Evolutionary conservation across 2,888 invertebrate species (phyloP).

Genomic region (Theodoxus fluviatilis): DNA sequence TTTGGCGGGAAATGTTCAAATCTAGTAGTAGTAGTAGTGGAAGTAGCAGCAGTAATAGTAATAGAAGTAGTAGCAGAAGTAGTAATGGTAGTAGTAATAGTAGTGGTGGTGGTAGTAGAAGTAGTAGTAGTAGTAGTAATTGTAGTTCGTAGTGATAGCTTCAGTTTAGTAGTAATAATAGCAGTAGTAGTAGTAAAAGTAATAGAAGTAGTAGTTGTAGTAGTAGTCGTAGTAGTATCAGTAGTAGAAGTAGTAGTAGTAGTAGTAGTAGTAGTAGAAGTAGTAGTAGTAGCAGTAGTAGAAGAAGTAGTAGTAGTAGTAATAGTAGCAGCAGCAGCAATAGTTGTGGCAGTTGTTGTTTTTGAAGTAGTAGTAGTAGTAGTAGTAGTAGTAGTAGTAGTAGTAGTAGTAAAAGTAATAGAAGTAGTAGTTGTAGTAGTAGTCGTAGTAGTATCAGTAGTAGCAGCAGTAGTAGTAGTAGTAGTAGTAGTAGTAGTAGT

Average conservation of each 20-base stretch:
- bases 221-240: not conserved
- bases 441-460: not conserved
- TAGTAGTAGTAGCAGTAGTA: not conserved
- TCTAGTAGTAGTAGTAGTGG: not conserved
- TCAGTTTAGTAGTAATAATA: not conserved
- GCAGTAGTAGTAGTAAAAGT: not conserved
- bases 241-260: not conserved
- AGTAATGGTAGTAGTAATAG: not conserved
- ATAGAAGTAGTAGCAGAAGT: not conserved
- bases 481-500: too few relatives aligned
- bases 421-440: not conserved
- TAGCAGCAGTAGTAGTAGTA: too few relatives aligned
- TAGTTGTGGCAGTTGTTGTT: not conserved
- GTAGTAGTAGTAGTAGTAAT: not conserved
- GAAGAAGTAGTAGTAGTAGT: not conserved
- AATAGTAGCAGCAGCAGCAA: not conserved
- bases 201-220: not conserved
- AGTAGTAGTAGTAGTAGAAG: not conserved
- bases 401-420: not conserved
- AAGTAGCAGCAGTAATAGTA: not conserved
- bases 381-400: constrained; percentile 2
- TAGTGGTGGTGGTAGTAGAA: not conserved
- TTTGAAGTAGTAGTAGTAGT: not conserved
- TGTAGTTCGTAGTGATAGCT: too few relatives aligned
- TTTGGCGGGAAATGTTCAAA: too few relatives aligned